Evolutionary conservation across 2,888 invertebrate species (phyloP), one percentile per base, ranked within the genome.

Genomic region (Ptycholaimellus sp.): DNA sequence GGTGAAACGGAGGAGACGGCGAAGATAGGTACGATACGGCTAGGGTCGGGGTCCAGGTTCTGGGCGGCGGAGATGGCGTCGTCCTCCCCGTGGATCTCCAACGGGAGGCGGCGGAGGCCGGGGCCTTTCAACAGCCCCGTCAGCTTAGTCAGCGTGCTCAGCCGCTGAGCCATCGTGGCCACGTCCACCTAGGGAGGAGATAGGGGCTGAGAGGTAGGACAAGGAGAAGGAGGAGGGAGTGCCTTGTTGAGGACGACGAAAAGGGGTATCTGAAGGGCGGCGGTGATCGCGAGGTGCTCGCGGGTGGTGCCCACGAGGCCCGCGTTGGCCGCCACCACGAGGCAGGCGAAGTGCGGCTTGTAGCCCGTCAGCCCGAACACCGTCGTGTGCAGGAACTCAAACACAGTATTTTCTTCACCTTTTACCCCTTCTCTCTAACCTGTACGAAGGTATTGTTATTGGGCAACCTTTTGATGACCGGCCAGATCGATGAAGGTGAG

Each of bases 401-500:
- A n/a, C n/a, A n/a, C n/a, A n/a, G n/a, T n/a, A n/a, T n/a, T n/a
- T n/a, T n/a, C n/a, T n/a, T n/a, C n/a, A n/a, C n/a, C n/a, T n/a
- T n/a, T n/a, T n/a, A n/a, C n/a, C n/a, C n/a, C n/a, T n/a, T n/a
- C n/a, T n/a, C n/a, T n/a, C n/a, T n/a, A n/a, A n/a, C n/a, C n/a
- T n/a, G n/a, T n/a, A n/a, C n/a, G n/a, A n/a, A n/a, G n/a, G n/a
- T n/a, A n/a, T n/a, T n/a, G n/a, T n/a, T n/a, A n/a, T n/a, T n/a
- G n/a, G n/a, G n/a, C n/a, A n/a, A n/a, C n/a, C n/a, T 90, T 87
- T 47, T 76, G 72, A 63, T 93, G 87, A 0, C 93, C 93, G 3
- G 90, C 90, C 49, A 93, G 66, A 63, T 96, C 93, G 52, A 93
- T 72, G 55, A 87, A 80, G 0, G 85, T 82, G 0, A 96, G 77